Evolutionary conservation across 64 coral and sea anemone genomes (phyloP).

Genomic region (Dendronephthya gigantea): DNA sequence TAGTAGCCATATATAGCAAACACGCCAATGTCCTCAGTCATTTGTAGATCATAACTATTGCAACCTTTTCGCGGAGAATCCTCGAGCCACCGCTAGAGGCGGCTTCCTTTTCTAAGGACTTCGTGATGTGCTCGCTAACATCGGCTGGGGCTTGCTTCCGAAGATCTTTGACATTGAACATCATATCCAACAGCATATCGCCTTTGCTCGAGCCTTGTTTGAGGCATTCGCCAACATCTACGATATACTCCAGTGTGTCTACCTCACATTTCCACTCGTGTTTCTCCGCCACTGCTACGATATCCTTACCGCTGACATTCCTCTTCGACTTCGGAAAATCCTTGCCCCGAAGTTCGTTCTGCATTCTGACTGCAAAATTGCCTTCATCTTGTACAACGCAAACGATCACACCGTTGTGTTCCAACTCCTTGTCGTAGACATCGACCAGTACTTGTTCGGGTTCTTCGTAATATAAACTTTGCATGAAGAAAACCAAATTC

Average conservation of each 20-base stretch:
- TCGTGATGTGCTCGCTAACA: not conserved
- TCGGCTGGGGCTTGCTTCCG: not conserved
- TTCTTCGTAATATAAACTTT: conserved; percentile 8
- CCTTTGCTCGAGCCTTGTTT: not conserved
- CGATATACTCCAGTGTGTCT: not conserved
- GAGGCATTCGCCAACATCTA: not conserved
- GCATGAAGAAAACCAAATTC: conserved; percentile 2
- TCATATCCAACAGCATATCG: not conserved
- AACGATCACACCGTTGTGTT: conserved; percentile 6
- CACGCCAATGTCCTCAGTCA: not conserved
- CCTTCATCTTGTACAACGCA: not conserved
- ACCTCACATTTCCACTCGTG: not conserved
- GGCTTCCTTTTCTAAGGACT: not conserved
- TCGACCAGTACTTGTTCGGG: not conserved
- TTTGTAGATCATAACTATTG: conserved; percentile 1
- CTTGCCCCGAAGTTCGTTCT: not conserved
- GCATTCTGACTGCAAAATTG: not conserved
- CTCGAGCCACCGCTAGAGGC: not conserved
- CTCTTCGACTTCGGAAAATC: not conserved
- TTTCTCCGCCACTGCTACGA: not conserved
- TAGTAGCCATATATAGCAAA: not conserved
- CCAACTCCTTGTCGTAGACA: not conserved
- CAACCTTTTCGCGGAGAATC: not conserved
- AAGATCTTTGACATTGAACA: conserved; percentile 8
- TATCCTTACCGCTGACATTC: not conserved